Conservation (phyloP, 2,113 vertebrate species). For the Micronycteris hirsuta region DNA sequence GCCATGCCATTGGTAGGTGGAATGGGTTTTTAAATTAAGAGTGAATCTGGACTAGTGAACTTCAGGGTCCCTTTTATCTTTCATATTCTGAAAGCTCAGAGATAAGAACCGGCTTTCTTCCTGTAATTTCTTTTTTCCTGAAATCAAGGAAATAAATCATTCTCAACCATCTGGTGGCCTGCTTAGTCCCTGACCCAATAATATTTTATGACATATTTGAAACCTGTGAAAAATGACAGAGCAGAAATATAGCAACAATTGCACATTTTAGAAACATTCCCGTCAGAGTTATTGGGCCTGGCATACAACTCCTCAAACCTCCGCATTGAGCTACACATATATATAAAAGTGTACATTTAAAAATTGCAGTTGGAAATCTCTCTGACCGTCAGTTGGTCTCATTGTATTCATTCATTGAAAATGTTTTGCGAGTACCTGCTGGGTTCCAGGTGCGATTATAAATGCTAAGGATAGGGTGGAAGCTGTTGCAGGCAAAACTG, state of each 20-base stretch:
- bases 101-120: constrained; percentile 58
- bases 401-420: not conserved
- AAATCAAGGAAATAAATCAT: constrained; percentile 71
- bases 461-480: not conserved
- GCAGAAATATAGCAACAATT: constrained; percentile 43
- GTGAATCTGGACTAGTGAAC: constrained; percentile 28
- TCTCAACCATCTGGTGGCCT: constrained; percentile 60
- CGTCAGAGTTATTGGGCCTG: not conserved
- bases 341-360: not conserved
- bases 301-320: not conserved
- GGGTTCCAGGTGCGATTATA: not conserved
- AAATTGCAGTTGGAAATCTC: not conserved
- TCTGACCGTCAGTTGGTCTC: not conserved
- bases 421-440: not conserved
- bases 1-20: constrained; percentile 5
- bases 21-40: constrained; percentile 53
- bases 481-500: not conserved
- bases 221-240: constrained; percentile 67
- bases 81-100: constrained; percentile 39
- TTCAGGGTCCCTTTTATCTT: constrained; percentile 61
- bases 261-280: constrained; percentile 49
- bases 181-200: constrained; percentile 62
- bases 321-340: not conserved
- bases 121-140: constrained; percentile 31
- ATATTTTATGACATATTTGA: constrained; percentile 65